Base-by-base conservation (phyloP, 2,113 vertebrate genomes). In the Ageneiosus marmoratus region DNA sequence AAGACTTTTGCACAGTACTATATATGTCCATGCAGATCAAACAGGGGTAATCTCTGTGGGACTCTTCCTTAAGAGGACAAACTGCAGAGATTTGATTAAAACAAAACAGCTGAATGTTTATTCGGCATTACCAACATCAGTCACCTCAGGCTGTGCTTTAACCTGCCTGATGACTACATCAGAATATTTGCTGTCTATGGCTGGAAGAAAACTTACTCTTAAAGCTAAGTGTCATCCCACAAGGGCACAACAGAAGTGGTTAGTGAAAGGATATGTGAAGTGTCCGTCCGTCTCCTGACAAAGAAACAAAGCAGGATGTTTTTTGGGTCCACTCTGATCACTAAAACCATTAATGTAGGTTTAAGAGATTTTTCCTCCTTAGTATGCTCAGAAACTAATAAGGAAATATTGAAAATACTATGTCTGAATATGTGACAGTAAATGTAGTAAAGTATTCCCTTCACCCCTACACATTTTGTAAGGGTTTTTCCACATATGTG, bases 91-190 rank as follows among this genome's bases (percentile, higher is more conserved):
- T 86, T 89, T 90, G 91, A 93, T 94, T 92, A 92, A 92, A 92
- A 86, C 77, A 90, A 91, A 94, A 92, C 92, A 92, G 89, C 90
- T 92, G 92, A 86, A 84, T 90, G 81, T 90, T 93, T 89, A 91
- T 88, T 29, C 83, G 84, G 89, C 85, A 87, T 89, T 89, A 91
- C 79, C 85, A 82, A 88, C 82, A 72, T 78, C 74, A 88, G 83
- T 86, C 86, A 87, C 6, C 62, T 75, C 67, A 32, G 29, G 44
- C 20, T 67, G 62, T 5, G 29, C 86, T 48, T 75, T 73, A 83
- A 83, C 81, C 76, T 85, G 83, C 83, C 85, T 87, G 53, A 87
- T 60, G 53, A 69, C 34, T 24, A 77, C 62, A 80, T 77, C 78
- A 60, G 60, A 76, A 88, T 81, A 79, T 20, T 72, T 10, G 8